Conservation (phyloP, 2,797 vertebrate species). For the Coregonus suidteri region DNA sequence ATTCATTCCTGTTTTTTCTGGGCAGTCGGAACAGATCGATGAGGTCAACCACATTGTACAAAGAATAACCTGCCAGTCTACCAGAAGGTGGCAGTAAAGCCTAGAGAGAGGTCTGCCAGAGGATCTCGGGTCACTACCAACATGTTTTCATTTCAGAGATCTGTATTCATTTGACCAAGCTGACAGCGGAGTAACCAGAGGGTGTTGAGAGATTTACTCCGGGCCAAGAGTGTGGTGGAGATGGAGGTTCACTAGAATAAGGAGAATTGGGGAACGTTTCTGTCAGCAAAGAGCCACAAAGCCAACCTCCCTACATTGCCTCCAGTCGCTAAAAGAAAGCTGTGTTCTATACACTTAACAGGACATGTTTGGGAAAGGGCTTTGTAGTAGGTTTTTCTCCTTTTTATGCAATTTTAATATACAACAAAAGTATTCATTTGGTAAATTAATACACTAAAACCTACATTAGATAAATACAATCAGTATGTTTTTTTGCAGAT, state of each 20-base stretch:
- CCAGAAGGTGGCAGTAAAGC: slow-evolving; percentile 35
- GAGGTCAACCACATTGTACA: neutral
- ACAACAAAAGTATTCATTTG: no score
- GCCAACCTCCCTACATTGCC: neutral
- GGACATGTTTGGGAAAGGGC: neutral
- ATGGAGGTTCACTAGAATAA: neutral
- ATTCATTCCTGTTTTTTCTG: neutral
- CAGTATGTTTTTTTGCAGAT: no score
- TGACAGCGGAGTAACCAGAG: neutral
- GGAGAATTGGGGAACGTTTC: neutral
- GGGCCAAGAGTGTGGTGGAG: neutral
- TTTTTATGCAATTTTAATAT: neutral
- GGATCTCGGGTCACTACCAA: slow-evolving; percentile 15
- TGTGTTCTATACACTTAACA: neutral
- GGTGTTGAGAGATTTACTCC: slow-evolving; percentile 8
- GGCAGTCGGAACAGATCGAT: neutral
- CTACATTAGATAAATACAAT: no score
- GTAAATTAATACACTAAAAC: no score
- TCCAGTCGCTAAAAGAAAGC: neutral
- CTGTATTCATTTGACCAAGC: neutral
- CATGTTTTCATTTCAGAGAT: slow-evolving; percentile 1
- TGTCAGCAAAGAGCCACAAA: slow-evolving; percentile 5
- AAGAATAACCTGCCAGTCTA: neutral
- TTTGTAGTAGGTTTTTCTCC: neutral
- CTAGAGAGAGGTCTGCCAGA: slow-evolving; percentile 15